Conservation (phyloP, 2,888 invertebrate genomes). For the Sturmia bella region DNA sequence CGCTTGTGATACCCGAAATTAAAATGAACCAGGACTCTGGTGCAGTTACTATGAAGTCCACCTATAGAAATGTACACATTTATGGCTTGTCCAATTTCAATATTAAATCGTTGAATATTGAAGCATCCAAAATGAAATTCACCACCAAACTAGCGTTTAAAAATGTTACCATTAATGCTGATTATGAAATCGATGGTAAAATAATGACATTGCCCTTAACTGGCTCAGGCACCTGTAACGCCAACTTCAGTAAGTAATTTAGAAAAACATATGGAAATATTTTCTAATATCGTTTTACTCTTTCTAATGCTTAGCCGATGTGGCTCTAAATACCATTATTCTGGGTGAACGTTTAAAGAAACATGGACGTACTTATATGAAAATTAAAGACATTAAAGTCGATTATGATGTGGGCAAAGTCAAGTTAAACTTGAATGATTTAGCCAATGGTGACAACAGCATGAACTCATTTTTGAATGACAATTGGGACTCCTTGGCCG, state of each 20-base stretch:
- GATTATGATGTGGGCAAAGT: slow-evolving; percentile 87
- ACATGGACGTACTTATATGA: slow-evolving; percentile 83
- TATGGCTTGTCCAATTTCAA: slow-evolving; percentile 85
- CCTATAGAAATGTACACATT: slow-evolving; percentile 85
- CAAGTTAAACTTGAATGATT: slow-evolving; percentile 86
- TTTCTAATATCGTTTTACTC: slow-evolving; percentile 7
- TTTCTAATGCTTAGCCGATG: slow-evolving; percentile 83
- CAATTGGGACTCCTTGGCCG: slow-evolving; percentile 88
- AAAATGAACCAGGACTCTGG: slow-evolving; percentile 87
- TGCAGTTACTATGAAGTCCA: slow-evolving; percentile 87
- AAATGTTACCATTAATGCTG: slow-evolving; percentile 85
- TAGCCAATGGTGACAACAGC: slow-evolving; percentile 88
- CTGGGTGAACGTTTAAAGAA: slow-evolving; percentile 84
- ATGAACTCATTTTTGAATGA: slow-evolving; percentile 90
- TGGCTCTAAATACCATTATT: slow-evolving; percentile 85
- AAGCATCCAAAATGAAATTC: slow-evolving; percentile 82
- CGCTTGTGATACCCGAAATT: slow-evolving; percentile 86
- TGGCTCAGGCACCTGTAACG: slow-evolving; percentile 86
- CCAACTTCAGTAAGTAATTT: slow-evolving; percentile 86
- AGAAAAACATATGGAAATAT: not conserved
- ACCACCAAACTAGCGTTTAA: slow-evolving; percentile 86
- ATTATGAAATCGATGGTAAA: slow-evolving; percentile 86
- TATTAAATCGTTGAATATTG: slow-evolving; percentile 85
- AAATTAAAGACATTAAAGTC: slow-evolving; percentile 85
- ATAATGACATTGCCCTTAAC: slow-evolving; percentile 88